phyloP scores from a whole-genome alignment of 2,113 vertebrate species.

The Cheilinus undulatus region DNA sequence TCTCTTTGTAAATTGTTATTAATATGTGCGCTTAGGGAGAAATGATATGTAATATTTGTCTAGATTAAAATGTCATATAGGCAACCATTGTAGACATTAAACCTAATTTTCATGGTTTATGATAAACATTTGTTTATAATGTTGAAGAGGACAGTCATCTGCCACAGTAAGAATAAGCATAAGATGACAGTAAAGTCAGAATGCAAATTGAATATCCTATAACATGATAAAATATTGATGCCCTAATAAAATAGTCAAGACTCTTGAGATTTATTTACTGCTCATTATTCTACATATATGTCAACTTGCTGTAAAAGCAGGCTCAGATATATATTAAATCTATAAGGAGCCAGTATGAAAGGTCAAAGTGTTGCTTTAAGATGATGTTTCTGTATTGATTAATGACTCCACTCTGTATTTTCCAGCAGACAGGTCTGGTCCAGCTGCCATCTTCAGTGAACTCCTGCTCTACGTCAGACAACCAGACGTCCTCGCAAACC shows the following conservation, averaged over 20 bases:
- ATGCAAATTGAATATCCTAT: neutral
- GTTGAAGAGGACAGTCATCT: neutral
- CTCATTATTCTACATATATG: neutral
- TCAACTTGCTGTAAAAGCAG: neutral
- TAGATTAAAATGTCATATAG: neutral
- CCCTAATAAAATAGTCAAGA: too few relatives aligned
- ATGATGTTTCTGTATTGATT: neutral
- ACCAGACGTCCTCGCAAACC: slow-evolving; percentile 85
- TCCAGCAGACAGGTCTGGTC: slow-evolving; percentile 79
- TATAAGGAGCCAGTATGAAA: slow-evolving; percentile 5
- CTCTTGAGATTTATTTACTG: too few relatives aligned
- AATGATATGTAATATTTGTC: neutral
- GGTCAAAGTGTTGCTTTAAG: slow-evolving; percentile 6
- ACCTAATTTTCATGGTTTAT: neutral
- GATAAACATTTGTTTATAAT: neutral
- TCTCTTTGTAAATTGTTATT: neutral
- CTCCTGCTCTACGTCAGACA: slow-evolving; percentile 85
- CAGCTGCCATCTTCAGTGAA: slow-evolving; percentile 84
- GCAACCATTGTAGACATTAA: neutral
- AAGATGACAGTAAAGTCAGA: neutral
- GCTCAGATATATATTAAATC: neutral
- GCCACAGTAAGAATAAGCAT: neutral
- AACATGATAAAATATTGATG: neutral
- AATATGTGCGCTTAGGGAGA: neutral
- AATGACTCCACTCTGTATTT: slow-evolving; percentile 12